phyloP scores from a whole-genome alignment of 2,797 vertebrate species.

The Xenentodon cancila region DNA sequence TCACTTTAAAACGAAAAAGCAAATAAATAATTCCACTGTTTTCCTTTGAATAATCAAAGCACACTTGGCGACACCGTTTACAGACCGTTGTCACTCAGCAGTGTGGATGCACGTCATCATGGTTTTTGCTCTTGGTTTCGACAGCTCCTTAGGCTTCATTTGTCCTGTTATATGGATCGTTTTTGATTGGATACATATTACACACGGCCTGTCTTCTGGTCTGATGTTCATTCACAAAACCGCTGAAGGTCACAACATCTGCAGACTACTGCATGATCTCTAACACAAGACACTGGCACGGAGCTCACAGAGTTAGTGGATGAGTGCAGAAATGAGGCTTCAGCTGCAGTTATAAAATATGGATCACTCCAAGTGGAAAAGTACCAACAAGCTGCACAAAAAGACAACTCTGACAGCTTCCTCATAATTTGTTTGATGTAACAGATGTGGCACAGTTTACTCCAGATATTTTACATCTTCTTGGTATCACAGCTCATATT shows the following conservation, averaged over 20 bases:
- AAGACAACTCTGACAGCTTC: not conserved
- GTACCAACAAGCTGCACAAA: not conserved
- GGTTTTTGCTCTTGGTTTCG: too few species aligned
- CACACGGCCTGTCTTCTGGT: constrained; percentile 44
- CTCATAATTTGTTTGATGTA: too few species aligned
- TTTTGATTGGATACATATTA: constrained; percentile 41
- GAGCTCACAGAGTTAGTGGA: constrained; percentile 35
- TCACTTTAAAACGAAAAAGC: too few species aligned
- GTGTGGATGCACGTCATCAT: too few species aligned
- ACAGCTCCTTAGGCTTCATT: constrained; percentile 28
- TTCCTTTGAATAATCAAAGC: too few species aligned
- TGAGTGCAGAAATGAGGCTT: constrained; percentile 4
- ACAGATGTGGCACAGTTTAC: not conserved
- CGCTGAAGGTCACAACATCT: constrained; percentile 51
- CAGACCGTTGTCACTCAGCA: too few species aligned
- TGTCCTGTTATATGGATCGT: constrained; percentile 24
- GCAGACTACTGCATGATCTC: constrained; percentile 36
- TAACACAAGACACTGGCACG: constrained; percentile 33
- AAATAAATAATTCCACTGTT: too few species aligned
- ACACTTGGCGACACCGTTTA: too few species aligned
- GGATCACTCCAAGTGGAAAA: not conserved
- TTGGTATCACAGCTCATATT: not conserved
- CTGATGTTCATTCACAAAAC: constrained; percentile 55
- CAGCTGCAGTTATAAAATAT: not conserved
- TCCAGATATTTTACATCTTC: not conserved